Conservation (phyloP, 2,888 invertebrate genomes). For the Drosophila meridiana region DNA sequence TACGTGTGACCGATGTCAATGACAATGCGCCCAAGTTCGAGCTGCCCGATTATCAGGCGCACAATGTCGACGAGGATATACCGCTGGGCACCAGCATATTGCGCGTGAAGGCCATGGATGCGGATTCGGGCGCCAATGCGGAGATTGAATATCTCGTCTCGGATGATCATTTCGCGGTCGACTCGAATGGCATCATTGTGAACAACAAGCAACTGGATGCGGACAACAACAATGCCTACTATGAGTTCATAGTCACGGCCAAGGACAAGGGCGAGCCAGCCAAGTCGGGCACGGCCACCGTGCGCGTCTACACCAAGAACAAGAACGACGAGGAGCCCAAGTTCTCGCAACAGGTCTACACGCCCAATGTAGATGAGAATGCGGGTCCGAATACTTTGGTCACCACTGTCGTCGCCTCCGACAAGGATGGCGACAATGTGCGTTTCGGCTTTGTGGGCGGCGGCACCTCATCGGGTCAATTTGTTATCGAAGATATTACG, state of each 20-base stretch:
- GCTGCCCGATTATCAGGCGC: constrained; percentile 97
- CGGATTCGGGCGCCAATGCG: constrained; percentile 97
- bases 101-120: constrained; percentile 97
- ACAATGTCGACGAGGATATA: constrained; percentile 98
- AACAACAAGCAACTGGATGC: constrained; percentile 97
- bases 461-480: constrained; percentile 95
- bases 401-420: constrained; percentile 98
- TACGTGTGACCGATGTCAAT: constrained; percentile 97
- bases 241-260: constrained; percentile 97
- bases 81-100: constrained; percentile 96
- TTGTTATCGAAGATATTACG: constrained; percentile 97
- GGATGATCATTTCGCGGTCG: constrained; percentile 97
- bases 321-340: constrained; percentile 99
- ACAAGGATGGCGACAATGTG: constrained; percentile 98
- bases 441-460: constrained; percentile 96
- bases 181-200: constrained; percentile 95
- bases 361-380: constrained; percentile 98
- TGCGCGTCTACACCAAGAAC: constrained; percentile 98
- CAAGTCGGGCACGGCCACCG: constrained; percentile 96
- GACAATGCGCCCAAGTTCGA: constrained; percentile 99
- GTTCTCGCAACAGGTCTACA: constrained; percentile 98
- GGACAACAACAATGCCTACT: constrained; percentile 98
- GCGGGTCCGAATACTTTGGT: constrained; percentile 97
- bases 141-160: constrained; percentile 96
- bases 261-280: constrained; percentile 97